phyloP scores from a whole-genome alignment of 1,140 invertebrate genomes.

The Telenomus remus region DNA sequence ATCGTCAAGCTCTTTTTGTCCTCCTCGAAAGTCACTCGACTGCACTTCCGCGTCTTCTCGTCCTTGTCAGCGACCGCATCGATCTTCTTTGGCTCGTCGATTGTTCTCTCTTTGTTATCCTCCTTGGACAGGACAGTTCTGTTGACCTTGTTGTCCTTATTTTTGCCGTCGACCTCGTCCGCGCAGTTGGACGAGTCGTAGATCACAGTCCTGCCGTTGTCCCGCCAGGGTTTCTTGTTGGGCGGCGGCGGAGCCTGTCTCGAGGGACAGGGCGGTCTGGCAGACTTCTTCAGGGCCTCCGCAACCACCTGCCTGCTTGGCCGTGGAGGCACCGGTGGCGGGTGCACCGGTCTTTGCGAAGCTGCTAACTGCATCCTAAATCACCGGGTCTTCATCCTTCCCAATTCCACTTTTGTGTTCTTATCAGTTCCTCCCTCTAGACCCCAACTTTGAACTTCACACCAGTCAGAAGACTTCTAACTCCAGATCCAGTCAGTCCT shows the following conservation, averaged over 20 bases:
- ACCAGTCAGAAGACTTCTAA: no score
- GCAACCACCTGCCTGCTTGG: constrained; percentile 82
- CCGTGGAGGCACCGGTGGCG: constrained; percentile 83
- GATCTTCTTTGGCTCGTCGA: constrained; percentile 18
- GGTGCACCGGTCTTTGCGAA: constrained; percentile 73
- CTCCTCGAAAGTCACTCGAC: constrained; percentile 27
- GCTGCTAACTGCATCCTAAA: constrained; percentile 69
- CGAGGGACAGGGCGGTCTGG: constrained; percentile 76
- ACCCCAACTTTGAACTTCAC: no score
- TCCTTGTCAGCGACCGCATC: constrained; percentile 12
- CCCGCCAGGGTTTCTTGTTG: constrained; percentile 71
- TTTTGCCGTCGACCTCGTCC: constrained; percentile 1
- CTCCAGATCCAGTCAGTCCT: no score
- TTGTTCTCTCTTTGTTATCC: constrained; percentile 4
- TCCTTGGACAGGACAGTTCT: neutral
- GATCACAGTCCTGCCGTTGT: constrained; percentile 45
- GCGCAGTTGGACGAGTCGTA: constrained; percentile 46
- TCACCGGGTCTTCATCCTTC: constrained; percentile 17
- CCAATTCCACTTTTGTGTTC: neutral
- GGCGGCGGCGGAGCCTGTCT: constrained; percentile 74
- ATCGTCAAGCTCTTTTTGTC: constrained; percentile 44
- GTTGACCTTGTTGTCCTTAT: neutral
- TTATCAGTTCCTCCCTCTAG: no score
- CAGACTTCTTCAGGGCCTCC: constrained; percentile 80
- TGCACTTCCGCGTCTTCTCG: constrained; percentile 12